phyloP scores from a whole-genome alignment of 1,140 invertebrate species.

The Aphis craccivora region DNA sequence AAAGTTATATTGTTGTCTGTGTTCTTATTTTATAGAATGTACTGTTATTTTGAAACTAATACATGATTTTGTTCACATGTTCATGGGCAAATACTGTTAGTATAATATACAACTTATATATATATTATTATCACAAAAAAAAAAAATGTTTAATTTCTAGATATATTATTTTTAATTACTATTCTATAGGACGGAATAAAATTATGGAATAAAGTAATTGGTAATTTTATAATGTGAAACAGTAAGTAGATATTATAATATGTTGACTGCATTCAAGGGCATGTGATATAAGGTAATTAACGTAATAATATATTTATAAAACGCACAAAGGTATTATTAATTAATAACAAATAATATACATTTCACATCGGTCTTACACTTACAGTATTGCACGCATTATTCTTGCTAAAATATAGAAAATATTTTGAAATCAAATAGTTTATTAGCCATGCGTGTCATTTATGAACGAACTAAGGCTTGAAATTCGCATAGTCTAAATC shows the following conservation, averaged over 20 bases:
- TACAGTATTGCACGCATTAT: background rate
- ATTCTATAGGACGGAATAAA: no score
- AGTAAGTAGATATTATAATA: background rate
- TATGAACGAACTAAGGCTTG: background rate
- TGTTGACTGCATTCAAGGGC: no score
- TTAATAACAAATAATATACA: background rate
- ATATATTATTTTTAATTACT: background rate
- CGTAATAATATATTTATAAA: background rate
- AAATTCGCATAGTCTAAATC: background rate
- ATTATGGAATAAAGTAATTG: background rate
- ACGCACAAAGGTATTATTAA: background rate
- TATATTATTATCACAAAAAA: background rate
- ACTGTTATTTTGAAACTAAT: background rate
- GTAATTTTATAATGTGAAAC: background rate
- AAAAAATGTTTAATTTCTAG: background rate
- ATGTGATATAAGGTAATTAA: background rate
- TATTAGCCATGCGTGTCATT: background rate
- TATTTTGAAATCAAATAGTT: constrained; percentile 8
- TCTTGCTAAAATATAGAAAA: background rate
- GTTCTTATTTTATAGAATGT: background rate
- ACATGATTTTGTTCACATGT: background rate
- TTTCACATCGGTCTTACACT: background rate
- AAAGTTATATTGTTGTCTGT: background rate
- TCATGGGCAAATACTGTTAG: background rate
- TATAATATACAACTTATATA: background rate